Conservation (phyloP, 1,140 invertebrate species). For the Euglossa dilemma region DNA sequence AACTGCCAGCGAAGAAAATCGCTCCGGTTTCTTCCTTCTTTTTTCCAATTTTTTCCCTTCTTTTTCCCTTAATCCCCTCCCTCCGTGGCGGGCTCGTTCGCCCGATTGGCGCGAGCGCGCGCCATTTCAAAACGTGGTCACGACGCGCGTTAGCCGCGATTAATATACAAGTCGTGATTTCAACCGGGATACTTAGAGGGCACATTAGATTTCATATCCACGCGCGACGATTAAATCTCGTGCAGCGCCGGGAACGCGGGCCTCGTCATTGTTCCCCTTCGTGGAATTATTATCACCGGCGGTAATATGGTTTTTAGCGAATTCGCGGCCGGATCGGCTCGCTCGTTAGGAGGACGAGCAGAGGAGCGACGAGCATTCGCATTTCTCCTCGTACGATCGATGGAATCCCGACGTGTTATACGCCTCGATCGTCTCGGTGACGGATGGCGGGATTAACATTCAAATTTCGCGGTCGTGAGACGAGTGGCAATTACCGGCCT, state of each 20-base stretch:
- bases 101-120: neutral
- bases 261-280: slow-evolving; percentile 72
- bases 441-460: slow-evolving; percentile 80
- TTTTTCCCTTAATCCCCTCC: neutral
- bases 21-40: slow-evolving; percentile 16
- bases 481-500: neutral
- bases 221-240: slow-evolving; percentile 45
- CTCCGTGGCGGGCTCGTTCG: too few relatives aligned
- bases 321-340: slow-evolving; percentile 70
- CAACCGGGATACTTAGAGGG: slow-evolving; percentile 27
- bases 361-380: slow-evolving; percentile 48
- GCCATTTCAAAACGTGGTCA: neutral
- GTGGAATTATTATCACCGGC: slow-evolving; percentile 75
- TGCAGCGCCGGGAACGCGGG: neutral
- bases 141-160: slow-evolving; percentile 24
- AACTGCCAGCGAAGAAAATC: slow-evolving; percentile 36
- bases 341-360: slow-evolving; percentile 76
- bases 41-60: neutral
- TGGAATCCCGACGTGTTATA: slow-evolving; percentile 69
- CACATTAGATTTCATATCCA: slow-evolving; percentile 51
- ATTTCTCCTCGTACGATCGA: slow-evolving; percentile 76
- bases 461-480: slow-evolving; percentile 72
- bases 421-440: slow-evolving; percentile 48
- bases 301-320: slow-evolving; percentile 77
- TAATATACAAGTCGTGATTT: slow-evolving; percentile 49